A percentile compares a stretch with the other conserved stretches of the same genome.
Conservation (phyloP, 1,140 invertebrate genomes). For the Idris sp. region DNA sequence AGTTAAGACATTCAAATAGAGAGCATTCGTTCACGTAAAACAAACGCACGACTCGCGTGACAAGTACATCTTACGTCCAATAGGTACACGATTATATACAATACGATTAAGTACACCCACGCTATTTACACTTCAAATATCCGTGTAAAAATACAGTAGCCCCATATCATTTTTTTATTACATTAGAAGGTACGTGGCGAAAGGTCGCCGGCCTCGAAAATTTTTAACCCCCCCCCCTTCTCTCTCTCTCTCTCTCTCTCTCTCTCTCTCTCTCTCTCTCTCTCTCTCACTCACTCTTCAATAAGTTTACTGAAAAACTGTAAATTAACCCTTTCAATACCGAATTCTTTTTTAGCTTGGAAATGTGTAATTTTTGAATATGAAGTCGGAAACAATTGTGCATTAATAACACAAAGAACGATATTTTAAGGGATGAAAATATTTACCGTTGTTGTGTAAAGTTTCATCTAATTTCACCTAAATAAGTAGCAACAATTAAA, state of each 20-base stretch:
- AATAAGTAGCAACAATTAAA: too few relatives aligned
- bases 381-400: too few relatives aligned
- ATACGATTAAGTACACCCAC: slow-evolving; percentile 67
- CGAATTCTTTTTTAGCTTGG: too few relatives aligned
- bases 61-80: slow-evolving; percentile 65
- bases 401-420: too few relatives aligned
- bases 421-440: too few relatives aligned
- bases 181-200: slow-evolving; percentile 53
- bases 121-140: slow-evolving; percentile 75
- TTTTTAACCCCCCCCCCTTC: slow-evolving; percentile 10
- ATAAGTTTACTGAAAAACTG: too few relatives aligned
- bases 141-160: slow-evolving; percentile 78
- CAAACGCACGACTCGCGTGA: slow-evolving; percentile 39
- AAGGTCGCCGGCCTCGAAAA: slow-evolving; percentile 22
- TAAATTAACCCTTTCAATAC: too few relatives aligned
- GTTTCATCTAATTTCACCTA: too few relatives aligned
- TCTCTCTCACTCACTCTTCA: too few relatives aligned
- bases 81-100: slow-evolving; percentile 75
- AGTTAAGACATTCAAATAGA: slow-evolving; percentile 56
- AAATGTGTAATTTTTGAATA: too few relatives aligned
- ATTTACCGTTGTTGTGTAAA: too few relatives aligned
- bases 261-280: too few relatives aligned
- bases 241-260: neutral
- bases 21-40: slow-evolving; percentile 45
- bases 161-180: slow-evolving; percentile 64